Evolutionary conservation across 2,113 vertebrate genomes (phyloP).

Genomic region (Actinemys pallida): DNA sequence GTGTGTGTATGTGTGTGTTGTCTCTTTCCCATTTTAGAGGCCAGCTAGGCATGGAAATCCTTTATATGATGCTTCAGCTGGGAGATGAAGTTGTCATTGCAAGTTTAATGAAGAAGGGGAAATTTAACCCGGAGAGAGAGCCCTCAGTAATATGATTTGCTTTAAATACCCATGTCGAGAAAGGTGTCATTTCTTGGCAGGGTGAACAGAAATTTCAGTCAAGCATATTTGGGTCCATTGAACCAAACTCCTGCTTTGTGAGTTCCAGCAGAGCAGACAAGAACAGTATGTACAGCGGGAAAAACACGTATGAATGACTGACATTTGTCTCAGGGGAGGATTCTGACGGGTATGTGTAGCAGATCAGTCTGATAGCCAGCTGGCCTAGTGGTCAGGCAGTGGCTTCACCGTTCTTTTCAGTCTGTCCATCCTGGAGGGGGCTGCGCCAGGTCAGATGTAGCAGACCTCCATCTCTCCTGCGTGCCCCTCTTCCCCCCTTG

Average conservation of each 20-base stretch:
- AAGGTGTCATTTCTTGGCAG: not conserved
- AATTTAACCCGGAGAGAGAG: not conserved
- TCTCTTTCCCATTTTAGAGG: conserved; percentile 8
- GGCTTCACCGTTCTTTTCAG: not conserved
- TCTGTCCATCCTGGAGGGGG: not conserved
- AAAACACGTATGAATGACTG: not conserved
- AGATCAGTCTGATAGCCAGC: not conserved
- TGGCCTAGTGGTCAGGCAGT: not conserved
- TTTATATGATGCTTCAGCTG: not conserved
- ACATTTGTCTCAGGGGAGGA: not conserved
- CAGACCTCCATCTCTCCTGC: not conserved
- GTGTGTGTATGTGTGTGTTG: not conserved
- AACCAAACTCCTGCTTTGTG: not conserved
- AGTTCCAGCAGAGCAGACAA: not conserved
- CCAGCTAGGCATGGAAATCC: not conserved
- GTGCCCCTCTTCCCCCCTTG: not conserved
- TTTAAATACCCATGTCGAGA: not conserved
- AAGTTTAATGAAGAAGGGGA: not conserved
- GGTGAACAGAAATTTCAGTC: conserved; percentile 4
- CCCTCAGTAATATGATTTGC: not conserved
- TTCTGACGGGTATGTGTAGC: not conserved
- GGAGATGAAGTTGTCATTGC: not conserved
- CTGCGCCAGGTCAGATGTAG: not conserved
- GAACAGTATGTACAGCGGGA: not conserved
- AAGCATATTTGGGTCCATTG: not conserved